A percentile compares a stretch with the other conserved stretches of the same genome.
These are phyloP conservation scores for Drosophila yooni DNA, from an alignment of 2,888 invertebrate species.

Conservation along the genomic window DNA sequence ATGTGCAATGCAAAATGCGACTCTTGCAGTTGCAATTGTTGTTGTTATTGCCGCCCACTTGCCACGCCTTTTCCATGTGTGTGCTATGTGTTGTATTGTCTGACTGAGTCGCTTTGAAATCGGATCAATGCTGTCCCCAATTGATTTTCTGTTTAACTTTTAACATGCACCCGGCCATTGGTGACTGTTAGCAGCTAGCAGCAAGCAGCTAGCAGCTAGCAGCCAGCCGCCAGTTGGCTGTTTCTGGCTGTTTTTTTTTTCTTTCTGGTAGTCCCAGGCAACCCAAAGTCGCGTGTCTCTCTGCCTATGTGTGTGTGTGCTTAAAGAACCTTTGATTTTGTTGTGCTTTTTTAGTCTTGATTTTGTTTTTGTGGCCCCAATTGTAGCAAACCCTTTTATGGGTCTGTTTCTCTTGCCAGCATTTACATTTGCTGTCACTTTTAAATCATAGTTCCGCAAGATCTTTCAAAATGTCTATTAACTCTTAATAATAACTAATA, in stretches of 20 bases:
- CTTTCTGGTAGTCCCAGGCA: constrained; percentile 50
- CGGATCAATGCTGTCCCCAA: constrained; percentile 80
- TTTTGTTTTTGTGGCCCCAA: constrained; percentile 23
- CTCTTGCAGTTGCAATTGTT: constrained; percentile 8
- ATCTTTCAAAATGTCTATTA: background rate
- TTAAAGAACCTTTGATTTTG: constrained; percentile 31
- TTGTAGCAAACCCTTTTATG: constrained; percentile 32
- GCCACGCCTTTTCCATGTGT: constrained; percentile 22
- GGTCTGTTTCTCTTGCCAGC: background rate
- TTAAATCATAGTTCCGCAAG: background rate
- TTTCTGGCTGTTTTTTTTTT: background rate
- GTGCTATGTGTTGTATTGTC: constrained; percentile 23
- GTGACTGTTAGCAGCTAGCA: constrained; percentile 11
- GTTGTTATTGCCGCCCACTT: constrained; percentile 13
- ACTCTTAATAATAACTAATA: background rate
- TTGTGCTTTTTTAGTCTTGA: background rate
- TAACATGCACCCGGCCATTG: constrained; percentile 62
- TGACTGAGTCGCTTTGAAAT: constrained; percentile 41
- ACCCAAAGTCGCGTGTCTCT: constrained; percentile 24
- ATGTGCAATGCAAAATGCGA: constrained; percentile 38
- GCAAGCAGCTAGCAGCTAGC: background rate
- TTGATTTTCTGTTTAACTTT: constrained; percentile 76
- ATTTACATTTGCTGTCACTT: background rate
- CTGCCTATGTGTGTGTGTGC: background rate
- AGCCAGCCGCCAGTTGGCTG: background rate